phyloP scores from a whole-genome alignment of 2,113 vertebrate species.

The Garra rufa region DNA sequence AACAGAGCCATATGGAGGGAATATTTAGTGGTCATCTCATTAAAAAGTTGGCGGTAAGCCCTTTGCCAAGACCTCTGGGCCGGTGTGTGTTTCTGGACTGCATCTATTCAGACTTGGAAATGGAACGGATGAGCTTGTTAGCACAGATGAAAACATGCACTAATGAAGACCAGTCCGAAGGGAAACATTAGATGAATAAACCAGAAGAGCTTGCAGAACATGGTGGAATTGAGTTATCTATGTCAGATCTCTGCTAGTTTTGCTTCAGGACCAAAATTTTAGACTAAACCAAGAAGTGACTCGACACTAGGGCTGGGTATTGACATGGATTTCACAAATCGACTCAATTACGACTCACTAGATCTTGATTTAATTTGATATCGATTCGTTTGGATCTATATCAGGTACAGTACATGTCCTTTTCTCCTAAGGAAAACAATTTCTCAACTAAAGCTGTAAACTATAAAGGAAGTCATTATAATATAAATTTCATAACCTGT shows the following conservation, averaged over 20 bases:
- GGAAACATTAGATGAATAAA: background rate
- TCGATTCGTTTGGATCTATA: background rate
- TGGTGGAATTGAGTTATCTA: background rate
- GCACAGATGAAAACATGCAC: conserved; percentile 26
- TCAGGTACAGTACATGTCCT: background rate
- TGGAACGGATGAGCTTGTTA: conserved; percentile 29
- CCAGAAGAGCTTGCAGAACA: background rate
- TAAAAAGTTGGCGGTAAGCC: conserved; percentile 12
- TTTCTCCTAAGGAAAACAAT: background rate
- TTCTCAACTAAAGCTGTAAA: background rate
- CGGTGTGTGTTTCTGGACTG: background rate
- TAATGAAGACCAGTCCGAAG: background rate
- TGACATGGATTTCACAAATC: background rate
- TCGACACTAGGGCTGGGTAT: background rate
- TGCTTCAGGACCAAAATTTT: background rate
- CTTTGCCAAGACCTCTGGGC: conserved; percentile 11
- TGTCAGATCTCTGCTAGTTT: background rate
- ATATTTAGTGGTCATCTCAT: conserved; percentile 12
- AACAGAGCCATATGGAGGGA: background rate
- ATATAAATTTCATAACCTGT: too few relatives aligned
- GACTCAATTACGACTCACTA: background rate
- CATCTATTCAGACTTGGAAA: conserved; percentile 29
- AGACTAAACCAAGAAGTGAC: background rate
- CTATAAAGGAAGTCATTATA: too few relatives aligned
- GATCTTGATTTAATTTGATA: background rate